Evolutionary conservation across 2,888 invertebrate genomes (phyloP), one percentile per base, ranked within the genome.

Genomic region (Platycheirus rosarum): DNA sequence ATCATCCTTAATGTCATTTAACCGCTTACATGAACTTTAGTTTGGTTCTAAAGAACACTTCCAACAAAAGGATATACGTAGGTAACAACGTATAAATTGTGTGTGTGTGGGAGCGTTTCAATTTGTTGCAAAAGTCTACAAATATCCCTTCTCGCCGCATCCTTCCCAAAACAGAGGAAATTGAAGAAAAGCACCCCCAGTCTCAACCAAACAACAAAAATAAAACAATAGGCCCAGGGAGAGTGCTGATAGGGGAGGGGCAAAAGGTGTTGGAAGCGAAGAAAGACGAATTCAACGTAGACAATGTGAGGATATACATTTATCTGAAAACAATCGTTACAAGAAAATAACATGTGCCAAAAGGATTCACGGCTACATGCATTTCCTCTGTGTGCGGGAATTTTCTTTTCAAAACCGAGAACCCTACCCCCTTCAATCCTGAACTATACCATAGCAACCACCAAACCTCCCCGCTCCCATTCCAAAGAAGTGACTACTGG

Each of bases 321-420:
- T 60, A 44, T 35, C 32, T 46, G 71, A 11, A 60, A 68, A 82
- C 77, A 71, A 62, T 71, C 16, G 62, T 82, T 68, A 35, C 70
- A 62, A 62, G 46, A 70, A 66, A 60, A 42, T 51, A 76, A 80
- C 82, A 82, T 69, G 55, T 71, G 66, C 77, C 71, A 68, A 82
- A 77, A 73, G 71, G 71, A 71, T 82, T 71, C 71, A 76, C 69
- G 69, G 68, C 44, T 49, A 48, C 42, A 57, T 82, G 70, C 76
- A 66, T 46, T 48, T 53, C 53, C 20, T 75, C 20, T 44, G 62
- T 23, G 16, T 26, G 26, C 1, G 13, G 55, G 14, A 57, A 51
- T 35, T 16, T 70, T 51, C 37, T 23, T 44, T 29, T 49, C 23
- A 29, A 23, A 49, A 51, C 23, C 42, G 23, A n/a, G 23, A 2